Base-by-base conservation (phyloP, 2,113 vertebrate species). In the Prinia subflava region DNA sequence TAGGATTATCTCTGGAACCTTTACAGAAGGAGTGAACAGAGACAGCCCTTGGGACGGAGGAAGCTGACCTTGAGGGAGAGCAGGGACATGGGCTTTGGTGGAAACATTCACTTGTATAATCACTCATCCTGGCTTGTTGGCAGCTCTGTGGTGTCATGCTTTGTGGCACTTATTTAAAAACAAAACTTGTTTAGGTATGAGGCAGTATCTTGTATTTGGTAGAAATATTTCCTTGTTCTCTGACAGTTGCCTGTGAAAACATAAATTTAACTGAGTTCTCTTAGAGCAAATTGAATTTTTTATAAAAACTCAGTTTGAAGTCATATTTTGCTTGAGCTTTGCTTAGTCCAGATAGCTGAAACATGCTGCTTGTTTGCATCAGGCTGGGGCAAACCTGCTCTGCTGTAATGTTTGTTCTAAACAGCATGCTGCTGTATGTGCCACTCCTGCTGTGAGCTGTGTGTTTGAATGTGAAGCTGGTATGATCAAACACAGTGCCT, bases 321-420 rank as follows among this genome's bases (percentile, higher is more conserved):
- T 35, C 13, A 39, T 27, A 5, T 8, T 47, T 82, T 42, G 3
- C 24, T 52, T 82, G 57, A 82, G 57, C 24, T 87, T 83, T 93
- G n/a, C 25, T 49, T 31, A 31, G 46, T 64, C 18, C 50, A 60
- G 14, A 7, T 33, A 62, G 33, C 46, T 79, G 50, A 46, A 73
- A 50, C 0, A 0, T 6, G 7, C 21, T 77, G 14, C 33, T 35
- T 49, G 24, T 57, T 83, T 67, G 52, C 22, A 23, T 70, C 47
- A 59, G 42, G 15, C 6, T 56, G 49, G 13, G 37, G 28, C 53
- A 60, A 70, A 63, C 4, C 9, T 41, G 19, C 46, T 83, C 18
- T 90, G n/a, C 33, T 78, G 11, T 39, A 30, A 46, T 4, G 2
- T 59, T 67, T 67, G 12, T 57, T 56, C 17, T 57, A 15, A 85